Conservation (phyloP, 1,140 invertebrate species). For the Drosophila tsacasi region DNA sequence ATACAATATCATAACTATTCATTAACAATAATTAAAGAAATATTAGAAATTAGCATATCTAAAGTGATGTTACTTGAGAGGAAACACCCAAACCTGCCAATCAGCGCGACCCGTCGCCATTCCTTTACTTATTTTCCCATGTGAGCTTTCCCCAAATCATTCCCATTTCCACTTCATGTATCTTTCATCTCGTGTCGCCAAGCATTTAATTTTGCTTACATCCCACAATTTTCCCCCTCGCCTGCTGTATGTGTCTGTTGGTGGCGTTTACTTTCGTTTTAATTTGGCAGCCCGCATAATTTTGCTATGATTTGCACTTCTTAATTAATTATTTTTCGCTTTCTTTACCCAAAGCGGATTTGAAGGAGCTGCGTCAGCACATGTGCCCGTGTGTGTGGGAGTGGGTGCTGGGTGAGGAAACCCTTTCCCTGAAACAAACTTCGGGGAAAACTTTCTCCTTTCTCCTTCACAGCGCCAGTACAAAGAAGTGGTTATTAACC, state of each 20-base stretch:
- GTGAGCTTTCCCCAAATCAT: background rate
- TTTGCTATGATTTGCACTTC: constrained; percentile 82
- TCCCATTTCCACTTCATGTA: constrained; percentile 7
- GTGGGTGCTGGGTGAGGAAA: constrained; percentile 12
- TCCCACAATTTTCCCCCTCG: constrained; percentile 30
- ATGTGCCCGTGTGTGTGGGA: background rate
- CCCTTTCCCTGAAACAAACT: constrained; percentile 53
- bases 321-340: constrained; percentile 80
- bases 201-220: constrained; percentile 46
- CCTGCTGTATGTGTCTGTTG: constrained; percentile 53
- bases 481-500: constrained; percentile 44
- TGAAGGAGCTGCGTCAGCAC: constrained; percentile 65
- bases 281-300: constrained; percentile 79
- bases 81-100: background rate
- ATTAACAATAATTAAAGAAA: background rate
- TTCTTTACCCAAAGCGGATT: constrained; percentile 66
- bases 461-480: constrained; percentile 22
- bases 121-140: constrained; percentile 9
- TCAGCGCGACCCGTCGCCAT: background rate
- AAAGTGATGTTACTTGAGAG: background rate
- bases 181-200: constrained; percentile 43
- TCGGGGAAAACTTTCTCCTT: constrained; percentile 55
- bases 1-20: background rate
- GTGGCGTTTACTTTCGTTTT: constrained; percentile 73
- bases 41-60: background rate